Evolutionary conservation across 2,113 vertebrate species (phyloP).

Genomic region (Cyanoderma ruficeps): DNA sequence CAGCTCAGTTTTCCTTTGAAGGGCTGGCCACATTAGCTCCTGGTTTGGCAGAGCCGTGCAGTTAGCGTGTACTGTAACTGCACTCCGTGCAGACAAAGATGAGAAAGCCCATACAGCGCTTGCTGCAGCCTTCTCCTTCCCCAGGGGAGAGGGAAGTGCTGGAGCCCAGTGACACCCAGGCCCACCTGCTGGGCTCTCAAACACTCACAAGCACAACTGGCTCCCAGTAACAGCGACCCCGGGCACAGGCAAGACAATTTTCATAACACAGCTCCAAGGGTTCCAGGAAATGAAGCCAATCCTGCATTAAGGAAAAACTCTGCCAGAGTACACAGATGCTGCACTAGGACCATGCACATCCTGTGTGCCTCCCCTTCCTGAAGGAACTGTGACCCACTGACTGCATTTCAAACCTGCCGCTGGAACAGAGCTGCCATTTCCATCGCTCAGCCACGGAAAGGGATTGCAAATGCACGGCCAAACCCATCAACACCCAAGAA

Average conservation of each 20-base stretch:
- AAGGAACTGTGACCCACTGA: neutral
- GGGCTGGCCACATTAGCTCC: neutral
- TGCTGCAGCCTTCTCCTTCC: neutral
- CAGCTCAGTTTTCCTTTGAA: neutral
- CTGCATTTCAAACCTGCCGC: neutral
- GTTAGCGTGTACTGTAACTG: neutral
- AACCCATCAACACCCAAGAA: neutral
- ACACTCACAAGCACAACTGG: neutral
- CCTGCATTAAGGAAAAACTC: neutral
- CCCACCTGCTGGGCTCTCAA: neutral
- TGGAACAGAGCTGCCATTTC: neutral
- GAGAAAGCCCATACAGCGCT: neutral
- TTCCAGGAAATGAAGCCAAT: neutral
- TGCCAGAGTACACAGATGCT: neutral
- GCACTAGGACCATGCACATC: neutral
- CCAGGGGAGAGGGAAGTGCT: neutral
- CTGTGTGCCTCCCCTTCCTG: neutral
- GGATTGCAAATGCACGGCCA: neutral
- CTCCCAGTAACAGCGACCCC: neutral
- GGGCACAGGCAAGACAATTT: neutral
- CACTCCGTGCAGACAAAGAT: neutral
- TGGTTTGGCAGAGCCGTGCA: neutral
- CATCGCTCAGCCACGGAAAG: neutral
- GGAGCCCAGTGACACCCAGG: neutral
- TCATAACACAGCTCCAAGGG: accelerated